A percentile compares a stretch with the other conserved stretches of the same genome.
Conservation (phyloP, 2,113 vertebrate genomes). For the Lophotis ruficrista region DNA sequence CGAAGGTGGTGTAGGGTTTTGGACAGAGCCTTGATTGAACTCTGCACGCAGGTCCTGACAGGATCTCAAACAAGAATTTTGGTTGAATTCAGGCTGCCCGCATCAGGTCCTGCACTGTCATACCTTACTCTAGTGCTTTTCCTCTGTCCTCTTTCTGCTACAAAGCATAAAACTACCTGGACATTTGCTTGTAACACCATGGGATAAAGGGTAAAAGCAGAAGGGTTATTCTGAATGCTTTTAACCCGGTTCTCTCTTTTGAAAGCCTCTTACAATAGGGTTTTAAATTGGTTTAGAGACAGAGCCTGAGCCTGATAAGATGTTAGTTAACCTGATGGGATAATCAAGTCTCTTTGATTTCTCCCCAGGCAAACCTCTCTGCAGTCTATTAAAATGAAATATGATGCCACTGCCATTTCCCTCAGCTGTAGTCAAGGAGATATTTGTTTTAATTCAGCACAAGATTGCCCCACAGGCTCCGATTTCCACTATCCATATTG, state of each 20-base stretch:
- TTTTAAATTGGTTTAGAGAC: constrained; percentile 26
- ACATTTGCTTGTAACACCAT: not conserved
- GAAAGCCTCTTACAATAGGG: not conserved
- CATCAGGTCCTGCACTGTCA: not conserved
- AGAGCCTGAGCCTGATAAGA: not conserved
- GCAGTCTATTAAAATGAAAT: constrained; percentile 68
- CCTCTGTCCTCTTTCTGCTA: not conserved
- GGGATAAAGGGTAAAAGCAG: not conserved
- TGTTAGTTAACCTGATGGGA: constrained; percentile 48
- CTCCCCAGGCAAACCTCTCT: constrained; percentile 33
- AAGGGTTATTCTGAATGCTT: not conserved
- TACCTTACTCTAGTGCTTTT: not conserved
- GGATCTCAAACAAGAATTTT: not conserved
- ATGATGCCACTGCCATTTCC: constrained; percentile 3
- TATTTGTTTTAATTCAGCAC: constrained; percentile 54
- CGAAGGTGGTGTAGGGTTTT: not conserved
- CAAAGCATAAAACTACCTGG: not conserved
- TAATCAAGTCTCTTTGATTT: constrained; percentile 61
- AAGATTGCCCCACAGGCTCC: constrained; percentile 22
- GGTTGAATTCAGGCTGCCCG: not conserved
- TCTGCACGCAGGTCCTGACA: not conserved
- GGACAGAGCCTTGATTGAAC: not conserved
- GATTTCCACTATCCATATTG: constrained; percentile 11
- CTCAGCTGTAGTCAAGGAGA: constrained; percentile 13
- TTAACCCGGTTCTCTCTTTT: not conserved